A percentile compares a stretch with the other conserved stretches of the same genome.
These are phyloP conservation scores for Polylopha cassiicola DNA, from an alignment of 2,888 invertebrate genomes.

Conservation along the genomic window DNA sequence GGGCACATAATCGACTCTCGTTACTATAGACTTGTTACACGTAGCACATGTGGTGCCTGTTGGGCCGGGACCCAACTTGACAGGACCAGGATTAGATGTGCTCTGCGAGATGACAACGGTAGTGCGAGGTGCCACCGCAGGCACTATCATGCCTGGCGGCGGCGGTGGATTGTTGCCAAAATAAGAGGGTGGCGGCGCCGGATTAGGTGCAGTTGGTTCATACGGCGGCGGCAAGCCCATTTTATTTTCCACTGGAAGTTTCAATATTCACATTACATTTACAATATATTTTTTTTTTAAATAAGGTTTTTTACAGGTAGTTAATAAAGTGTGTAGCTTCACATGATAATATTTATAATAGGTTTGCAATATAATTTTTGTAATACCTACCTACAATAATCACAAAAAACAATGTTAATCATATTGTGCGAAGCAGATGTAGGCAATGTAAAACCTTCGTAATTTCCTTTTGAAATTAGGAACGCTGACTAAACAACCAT, in stretches of 20 bases:
- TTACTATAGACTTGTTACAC: slow-evolving; percentile 62
- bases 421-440: no score
- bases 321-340: no score
- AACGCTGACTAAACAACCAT: no score
- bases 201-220: slow-evolving; percentile 53
- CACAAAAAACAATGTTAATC: no score
- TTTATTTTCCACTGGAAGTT: slow-evolving; percentile 75
- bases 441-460: no score
- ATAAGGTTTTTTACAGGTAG: no score
- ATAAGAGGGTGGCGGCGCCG: slow-evolving; percentile 65
- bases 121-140: slow-evolving; percentile 49
- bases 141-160: slow-evolving; percentile 46
- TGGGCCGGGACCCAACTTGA: slow-evolving; percentile 61
- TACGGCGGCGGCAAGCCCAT: slow-evolving; percentile 70
- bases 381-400: no score
- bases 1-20: slow-evolving; percentile 62
- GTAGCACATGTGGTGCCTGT: slow-evolving; percentile 59
- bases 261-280: no score
- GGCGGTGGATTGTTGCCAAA: slow-evolving; percentile 63
- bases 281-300: no score
- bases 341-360: no score
- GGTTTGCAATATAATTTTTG: no score
- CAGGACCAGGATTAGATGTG: slow-evolving; percentile 29
- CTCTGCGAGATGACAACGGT: slow-evolving; percentile 51
- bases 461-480: no score